Evolutionary conservation across 1,140 invertebrate species (phyloP).

Genomic region (Galleria mellonella): DNA sequence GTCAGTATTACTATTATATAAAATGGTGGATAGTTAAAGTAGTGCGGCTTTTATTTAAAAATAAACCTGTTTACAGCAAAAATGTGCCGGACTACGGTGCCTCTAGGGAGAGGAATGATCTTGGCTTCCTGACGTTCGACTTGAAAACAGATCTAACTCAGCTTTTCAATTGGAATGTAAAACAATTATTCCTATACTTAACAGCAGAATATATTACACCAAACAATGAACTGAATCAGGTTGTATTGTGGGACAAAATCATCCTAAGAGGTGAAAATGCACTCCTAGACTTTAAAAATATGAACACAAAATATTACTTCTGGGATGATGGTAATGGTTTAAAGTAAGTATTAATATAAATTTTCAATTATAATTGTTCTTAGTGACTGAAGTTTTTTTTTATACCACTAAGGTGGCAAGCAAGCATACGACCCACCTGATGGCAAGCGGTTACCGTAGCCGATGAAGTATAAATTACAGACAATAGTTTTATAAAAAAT

Average conservation of each 20-base stretch:
- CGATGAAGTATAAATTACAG: too few species aligned
- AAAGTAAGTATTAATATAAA: conserved; percentile 80
- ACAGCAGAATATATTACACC: conserved; percentile 96
- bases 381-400: too few species aligned
- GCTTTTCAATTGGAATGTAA: conserved; percentile 99
- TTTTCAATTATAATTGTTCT: too few species aligned
- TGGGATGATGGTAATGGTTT: conserved; percentile 99
- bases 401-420: too few species aligned
- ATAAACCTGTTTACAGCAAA: conserved; percentile 80
- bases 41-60: too few species aligned
- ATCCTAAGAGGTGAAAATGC: conserved; percentile 95
- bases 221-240: conserved; percentile 93
- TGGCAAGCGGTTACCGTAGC: too few species aligned
- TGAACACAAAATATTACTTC: conserved; percentile 99
- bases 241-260: conserved; percentile 99
- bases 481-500: too few species aligned
- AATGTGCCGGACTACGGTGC: conserved; percentile 97
- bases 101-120: conserved; percentile 94
- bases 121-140: conserved; percentile 96
- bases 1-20: conserved; percentile 79
- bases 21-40: conserved; percentile 75
- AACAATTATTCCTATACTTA: conserved; percentile 97
- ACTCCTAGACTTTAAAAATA: conserved; percentile 92
- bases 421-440: too few species aligned
- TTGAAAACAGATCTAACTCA: conserved; percentile 91